Conservation (phyloP, 2,888 invertebrate species). For the Molanna angustata region DNA sequence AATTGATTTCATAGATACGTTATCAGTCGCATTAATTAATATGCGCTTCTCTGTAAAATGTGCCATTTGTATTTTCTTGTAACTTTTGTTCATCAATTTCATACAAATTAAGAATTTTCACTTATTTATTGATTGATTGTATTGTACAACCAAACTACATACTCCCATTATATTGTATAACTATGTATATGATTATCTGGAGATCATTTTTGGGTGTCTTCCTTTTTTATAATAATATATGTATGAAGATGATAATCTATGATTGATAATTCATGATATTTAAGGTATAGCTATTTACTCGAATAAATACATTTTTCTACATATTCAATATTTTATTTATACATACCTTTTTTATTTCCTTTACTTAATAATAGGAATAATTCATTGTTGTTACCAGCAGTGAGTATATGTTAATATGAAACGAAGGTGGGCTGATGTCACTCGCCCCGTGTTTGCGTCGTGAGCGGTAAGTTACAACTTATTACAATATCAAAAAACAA, state of each 20-base stretch:
- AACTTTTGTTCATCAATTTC: not conserved
- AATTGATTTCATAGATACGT: constrained; percentile 21
- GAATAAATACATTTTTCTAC: constrained; percentile 59
- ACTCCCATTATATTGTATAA: no score
- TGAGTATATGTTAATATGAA: no score
- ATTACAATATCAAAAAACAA: no score
- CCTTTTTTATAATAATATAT: constrained; percentile 27
- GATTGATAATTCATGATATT: constrained; percentile 35
- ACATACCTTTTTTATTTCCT: no score
- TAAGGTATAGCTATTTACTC: constrained; percentile 60
- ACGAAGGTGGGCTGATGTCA: no score
- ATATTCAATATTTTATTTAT: constrained; percentile 17
- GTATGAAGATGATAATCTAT: constrained; percentile 30
- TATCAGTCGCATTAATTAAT: constrained; percentile 3
- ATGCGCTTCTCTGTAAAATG: constrained; percentile 26
- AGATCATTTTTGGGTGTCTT: no score
- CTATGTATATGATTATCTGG: no score
- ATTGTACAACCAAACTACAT: no score
- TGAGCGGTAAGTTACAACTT: no score
- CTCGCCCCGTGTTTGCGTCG: no score
- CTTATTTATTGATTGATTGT: constrained; percentile 31
- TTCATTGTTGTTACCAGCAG: no score
- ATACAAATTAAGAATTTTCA: constrained; percentile 10
- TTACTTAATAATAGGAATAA: no score
- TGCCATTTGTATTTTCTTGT: constrained; percentile 22